Evolutionary conservation across 1,140 invertebrate species (phyloP).

Genomic region (Polypedilum vanderplanki): DNA sequence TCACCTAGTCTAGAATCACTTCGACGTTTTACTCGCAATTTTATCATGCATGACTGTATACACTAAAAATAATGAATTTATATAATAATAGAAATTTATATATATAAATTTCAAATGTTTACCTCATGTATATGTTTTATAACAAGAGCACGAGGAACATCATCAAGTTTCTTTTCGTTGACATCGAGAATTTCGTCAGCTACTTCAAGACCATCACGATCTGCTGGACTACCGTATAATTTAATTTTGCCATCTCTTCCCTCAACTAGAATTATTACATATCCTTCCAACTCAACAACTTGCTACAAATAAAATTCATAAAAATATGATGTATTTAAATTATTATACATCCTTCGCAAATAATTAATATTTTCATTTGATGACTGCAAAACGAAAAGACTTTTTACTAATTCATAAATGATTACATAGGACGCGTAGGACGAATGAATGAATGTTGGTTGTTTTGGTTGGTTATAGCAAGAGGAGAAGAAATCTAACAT

Average conservation of each 20-base stretch:
- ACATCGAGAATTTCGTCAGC: conserved; percentile 95
- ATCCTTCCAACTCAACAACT: conserved; percentile 87
- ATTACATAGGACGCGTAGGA: not conserved
- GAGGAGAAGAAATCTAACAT: too few species aligned
- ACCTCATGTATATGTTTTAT: conserved; percentile 92
- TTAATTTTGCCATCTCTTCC: conserved; percentile 90
- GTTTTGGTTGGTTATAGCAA: too few species aligned
- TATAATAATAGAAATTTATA: conserved; percentile 27
- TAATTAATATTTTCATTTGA: conserved; percentile 21
- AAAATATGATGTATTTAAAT: not conserved
- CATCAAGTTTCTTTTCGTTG: conserved; percentile 82
- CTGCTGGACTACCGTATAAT: conserved; percentile 92
- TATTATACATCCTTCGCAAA: not conserved
- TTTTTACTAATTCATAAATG: conserved; percentile 22
- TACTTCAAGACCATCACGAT: conserved; percentile 85
- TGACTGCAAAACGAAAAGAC: not conserved
- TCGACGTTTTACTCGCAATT: conserved; percentile 79
- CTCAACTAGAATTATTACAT: conserved; percentile 92
- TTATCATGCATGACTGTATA: conserved; percentile 89
- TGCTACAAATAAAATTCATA: conserved; percentile 40
- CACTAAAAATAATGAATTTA: conserved; percentile 61
- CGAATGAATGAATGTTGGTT: not conserved
- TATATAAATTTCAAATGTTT: conserved; percentile 34
- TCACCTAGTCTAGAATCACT: conserved; percentile 80
- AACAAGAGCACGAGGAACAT: conserved; percentile 80